phyloP scores from a whole-genome alignment of 2,888 invertebrate species.

The Sesamia inferens region DNA sequence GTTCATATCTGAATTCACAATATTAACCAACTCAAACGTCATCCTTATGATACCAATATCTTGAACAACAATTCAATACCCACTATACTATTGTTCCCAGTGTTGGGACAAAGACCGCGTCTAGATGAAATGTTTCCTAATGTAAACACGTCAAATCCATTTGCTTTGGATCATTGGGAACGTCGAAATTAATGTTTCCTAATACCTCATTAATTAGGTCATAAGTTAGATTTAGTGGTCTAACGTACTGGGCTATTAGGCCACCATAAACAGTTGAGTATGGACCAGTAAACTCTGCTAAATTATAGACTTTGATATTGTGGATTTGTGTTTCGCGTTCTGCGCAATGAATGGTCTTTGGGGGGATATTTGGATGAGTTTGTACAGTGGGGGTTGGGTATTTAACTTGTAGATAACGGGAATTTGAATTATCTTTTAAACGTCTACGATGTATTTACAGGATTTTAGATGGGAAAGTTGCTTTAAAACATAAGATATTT shows the following conservation, averaged over 20 bases:
- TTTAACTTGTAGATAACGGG: not conserved
- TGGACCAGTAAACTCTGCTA: conserved; percentile 10
- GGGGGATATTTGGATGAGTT: conserved; percentile 11
- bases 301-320: conserved; percentile 46
- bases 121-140: not conserved
- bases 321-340: conserved; percentile 32
- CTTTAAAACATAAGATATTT: not conserved
- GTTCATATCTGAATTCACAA: too few relatives aligned
- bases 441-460: not conserved
- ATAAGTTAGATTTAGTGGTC: conserved; percentile 56
- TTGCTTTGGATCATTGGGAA: conserved; percentile 50
- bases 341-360: conserved; percentile 37
- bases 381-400: not conserved
- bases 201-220: conserved; percentile 60
- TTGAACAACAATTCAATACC: conserved; percentile 18
- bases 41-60: conserved; percentile 8
- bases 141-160: conserved; percentile 55
- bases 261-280: conserved; percentile 30
- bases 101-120: too few relatives aligned
- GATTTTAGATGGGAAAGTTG: not conserved
- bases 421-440: not conserved
- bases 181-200: conserved; percentile 57
- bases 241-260: conserved; percentile 38
- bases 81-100: not conserved
- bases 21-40: not conserved